A percentile compares a stretch with the other conserved stretches of the same genome.
Evolutionary conservation across 1,140 invertebrate species (phyloP).

Genomic region (Bombus polaris): DNA sequence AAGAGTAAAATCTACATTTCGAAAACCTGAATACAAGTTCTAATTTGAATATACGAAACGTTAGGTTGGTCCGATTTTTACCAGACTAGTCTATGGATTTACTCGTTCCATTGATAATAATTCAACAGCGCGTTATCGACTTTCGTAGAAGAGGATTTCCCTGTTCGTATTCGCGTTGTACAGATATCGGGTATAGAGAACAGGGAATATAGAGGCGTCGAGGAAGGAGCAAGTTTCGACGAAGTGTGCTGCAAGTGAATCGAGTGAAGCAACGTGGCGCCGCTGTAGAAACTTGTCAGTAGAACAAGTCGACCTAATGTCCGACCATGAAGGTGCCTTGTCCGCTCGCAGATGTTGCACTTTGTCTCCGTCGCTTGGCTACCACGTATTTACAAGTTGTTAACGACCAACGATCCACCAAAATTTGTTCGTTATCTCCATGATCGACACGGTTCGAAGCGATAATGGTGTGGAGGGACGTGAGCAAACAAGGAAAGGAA

Average conservation of each 20-base stretch:
- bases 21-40: neutral
- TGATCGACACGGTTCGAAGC: neutral
- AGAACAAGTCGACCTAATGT: constrained; percentile 49
- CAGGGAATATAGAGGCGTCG: neutral
- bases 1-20: no score
- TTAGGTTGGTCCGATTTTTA: neutral
- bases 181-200: neutral
- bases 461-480: neutral
- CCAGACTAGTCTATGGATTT: neutral
- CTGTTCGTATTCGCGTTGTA: neutral
- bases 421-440: constrained; percentile 5
- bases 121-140: neutral
- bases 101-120: neutral
- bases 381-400: constrained; percentile 59
- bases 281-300: constrained; percentile 3
- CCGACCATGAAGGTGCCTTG: constrained; percentile 18
- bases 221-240: constrained; percentile 16
- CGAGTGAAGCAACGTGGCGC: neutral
- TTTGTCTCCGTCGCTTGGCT: constrained; percentile 44
- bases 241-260: constrained; percentile 22
- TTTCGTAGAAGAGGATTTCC: neutral
- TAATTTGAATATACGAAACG: neutral
- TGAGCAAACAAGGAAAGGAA: neutral
- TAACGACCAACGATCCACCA: constrained; percentile 30
- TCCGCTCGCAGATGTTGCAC: constrained; percentile 37